Percentiles rank a stretch among this genome's conserved stretches.
phyloP scores from a whole-genome alignment of 2,113 vertebrate genomes.

The Gopherus evgoodei region DNA sequence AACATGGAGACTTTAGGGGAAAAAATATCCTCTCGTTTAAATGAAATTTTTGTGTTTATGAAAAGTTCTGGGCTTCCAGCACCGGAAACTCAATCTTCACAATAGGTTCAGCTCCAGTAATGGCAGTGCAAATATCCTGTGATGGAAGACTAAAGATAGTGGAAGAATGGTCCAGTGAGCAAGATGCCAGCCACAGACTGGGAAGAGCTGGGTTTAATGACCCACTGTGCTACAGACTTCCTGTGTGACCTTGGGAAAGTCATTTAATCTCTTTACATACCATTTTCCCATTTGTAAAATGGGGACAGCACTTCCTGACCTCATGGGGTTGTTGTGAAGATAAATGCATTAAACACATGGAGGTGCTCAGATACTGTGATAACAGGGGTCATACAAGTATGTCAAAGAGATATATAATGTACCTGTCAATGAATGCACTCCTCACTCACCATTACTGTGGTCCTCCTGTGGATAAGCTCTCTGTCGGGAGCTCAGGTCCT shows the following conservation, averaged over 20 bases:
- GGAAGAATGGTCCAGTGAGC: neutral
- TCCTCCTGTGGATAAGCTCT: neutral
- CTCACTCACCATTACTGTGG: neutral
- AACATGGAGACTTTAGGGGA: neutral
- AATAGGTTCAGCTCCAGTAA: neutral
- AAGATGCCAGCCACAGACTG: neutral
- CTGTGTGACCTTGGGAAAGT: neutral
- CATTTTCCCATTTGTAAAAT: neutral
- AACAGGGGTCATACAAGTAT: neutral
- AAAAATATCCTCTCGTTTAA: neutral
- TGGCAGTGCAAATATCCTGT: neutral
- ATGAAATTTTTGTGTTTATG: neutral
- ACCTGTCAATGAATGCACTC: neutral
- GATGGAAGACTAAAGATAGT: neutral
- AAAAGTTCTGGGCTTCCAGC: neutral
- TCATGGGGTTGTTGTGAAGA: neutral
- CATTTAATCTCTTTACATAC: neutral
- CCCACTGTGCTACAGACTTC: neutral
- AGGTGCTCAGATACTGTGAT: neutral
- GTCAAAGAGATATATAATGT: neutral
- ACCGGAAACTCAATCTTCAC: neutral
- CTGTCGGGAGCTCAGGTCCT: neutral
- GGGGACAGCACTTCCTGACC: neutral
- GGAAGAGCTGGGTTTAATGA: slow-evolving; percentile 8
- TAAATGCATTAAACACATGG: neutral